These are phyloP conservation scores for Saccostrea cuccullata DNA, from an alignment of 1,140 invertebrate species.

Conservation along the genomic window DNA sequence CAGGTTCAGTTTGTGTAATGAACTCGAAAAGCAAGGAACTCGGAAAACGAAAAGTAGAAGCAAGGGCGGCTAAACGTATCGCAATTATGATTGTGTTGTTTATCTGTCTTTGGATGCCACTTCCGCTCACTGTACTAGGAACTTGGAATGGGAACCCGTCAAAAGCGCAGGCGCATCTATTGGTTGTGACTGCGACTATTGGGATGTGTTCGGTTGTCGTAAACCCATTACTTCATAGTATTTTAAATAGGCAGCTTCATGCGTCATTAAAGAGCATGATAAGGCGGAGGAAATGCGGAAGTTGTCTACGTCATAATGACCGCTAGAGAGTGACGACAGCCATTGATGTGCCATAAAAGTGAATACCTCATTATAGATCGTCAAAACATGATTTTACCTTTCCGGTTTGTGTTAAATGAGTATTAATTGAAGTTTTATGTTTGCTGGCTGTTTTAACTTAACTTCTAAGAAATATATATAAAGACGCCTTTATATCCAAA, in stretches of 20 bases:
- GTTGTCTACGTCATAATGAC: background rate
- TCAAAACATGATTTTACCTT: background rate
- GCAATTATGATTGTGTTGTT: constrained; percentile 57
- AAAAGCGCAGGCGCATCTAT: background rate
- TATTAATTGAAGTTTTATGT: too few species aligned
- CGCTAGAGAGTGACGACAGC: background rate
- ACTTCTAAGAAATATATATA: too few species aligned
- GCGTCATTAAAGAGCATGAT: constrained; percentile 22
- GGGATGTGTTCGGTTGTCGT: constrained; percentile 25
- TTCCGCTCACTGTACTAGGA: constrained; percentile 49
- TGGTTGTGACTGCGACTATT: constrained; percentile 9
- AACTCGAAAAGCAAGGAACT: constrained; percentile 57
- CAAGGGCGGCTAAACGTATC: constrained; percentile 57
- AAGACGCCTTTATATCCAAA: too few species aligned
- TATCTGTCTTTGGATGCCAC: constrained; percentile 58
- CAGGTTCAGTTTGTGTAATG: constrained; percentile 59
- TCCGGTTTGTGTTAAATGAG: too few species aligned
- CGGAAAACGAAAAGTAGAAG: constrained; percentile 58
- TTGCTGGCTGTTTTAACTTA: too few species aligned
- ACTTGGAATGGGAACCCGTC: background rate
- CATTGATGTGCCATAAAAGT: background rate
- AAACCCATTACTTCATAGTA: constrained; percentile 40
- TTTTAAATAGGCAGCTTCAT: constrained; percentile 43
- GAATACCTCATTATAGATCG: background rate
- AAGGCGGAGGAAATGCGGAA: background rate